Base-by-base conservation (phyloP, 2,888 invertebrate species). In the Clivina fossor region DNA sequence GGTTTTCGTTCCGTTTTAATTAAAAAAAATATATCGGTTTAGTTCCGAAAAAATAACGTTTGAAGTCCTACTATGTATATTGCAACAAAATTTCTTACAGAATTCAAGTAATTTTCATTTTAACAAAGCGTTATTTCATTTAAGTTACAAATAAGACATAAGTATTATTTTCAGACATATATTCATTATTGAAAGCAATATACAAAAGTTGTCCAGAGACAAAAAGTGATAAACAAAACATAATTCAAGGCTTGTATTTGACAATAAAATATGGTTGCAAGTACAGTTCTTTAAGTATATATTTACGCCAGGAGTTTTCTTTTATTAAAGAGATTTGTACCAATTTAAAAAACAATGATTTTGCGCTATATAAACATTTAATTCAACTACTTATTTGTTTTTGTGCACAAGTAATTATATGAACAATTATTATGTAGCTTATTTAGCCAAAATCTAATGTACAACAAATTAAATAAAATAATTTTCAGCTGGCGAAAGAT, bases 401-500 rank as follows among this genome's bases (percentile, higher is more conserved):
- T 13, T 53, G 9, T 19, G 18, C 28, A 15, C 41, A 47, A 40
- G 47, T 54, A 44, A 53, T 32, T 32, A 46, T 46, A n/a, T n/a
- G 30, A 22, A 33, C 20, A 15, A 30, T 15, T 9, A 32, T 19
- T 18, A n/a, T n/a, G 5, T 46, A 32, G 3, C 20, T 46, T 46
- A 16, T 9, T 13, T 30, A 19, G 26, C 32, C 2, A 22, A 47
- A 13, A 47, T 13, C 33, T 22, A 26, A 26, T 26, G 8, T 7
- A 26, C 8, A 26, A 5, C 26, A 8, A 26, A n/a, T n/a, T n/a
- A 43, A 16, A 13, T 9, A 22, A 43, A 22, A 26, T 9, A 43
- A 18, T 24, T 60, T 70, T 60, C 59, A 72, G 71, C 67, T 66
- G 24, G 69, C 68, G 9, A 69, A 68, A 61, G 71, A 73, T 58